Base-by-base conservation (phyloP, 1,140 invertebrate genomes). In the Tetragnatha versicolor region DNA sequence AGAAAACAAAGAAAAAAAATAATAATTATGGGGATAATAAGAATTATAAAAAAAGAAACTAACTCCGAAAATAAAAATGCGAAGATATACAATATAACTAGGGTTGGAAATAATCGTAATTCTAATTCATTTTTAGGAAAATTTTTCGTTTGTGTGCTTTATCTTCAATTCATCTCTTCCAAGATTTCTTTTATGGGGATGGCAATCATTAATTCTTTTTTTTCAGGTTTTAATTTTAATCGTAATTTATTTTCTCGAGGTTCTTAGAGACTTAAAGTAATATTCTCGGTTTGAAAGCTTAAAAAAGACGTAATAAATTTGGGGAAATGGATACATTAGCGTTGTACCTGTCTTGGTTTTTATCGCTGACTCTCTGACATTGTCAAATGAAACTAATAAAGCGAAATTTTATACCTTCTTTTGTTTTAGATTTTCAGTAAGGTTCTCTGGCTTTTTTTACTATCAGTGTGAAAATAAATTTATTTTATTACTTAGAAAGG, bases 11-110 rank as follows among this genome's bases (percentile, higher is more conserved):
- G 25, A 63, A 9, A 42, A 42, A 63, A 37, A 37, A 25, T 63
- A 25, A 63, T 63, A 63, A 63, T 63, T 63, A 63, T 63, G 35
- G 3, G 60, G 60, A 63, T 63, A 63, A 63, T 63, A 63, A 63
- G 60, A 58, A 37, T 42, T 63, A 63, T 63, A 63, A 63, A 39
- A 63, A 63, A 63, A 63, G 37, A 42, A 63, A 63, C 60, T 22
- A 33, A 31, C 5, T 31, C 37, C 42, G 42, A 31, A 63, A 63
- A 63, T 31, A 63, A 63, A 63, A 20, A n/a, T 12, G 10, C 14
- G 9, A 17, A 25, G 7, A 12, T 17, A n/a, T n/a, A n/a, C n/a
- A n/a, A n/a, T n/a, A 22, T 60, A 22, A 10, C n/a, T 5, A 10
- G 20, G 25, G 5, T 22, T 42, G 20, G 20, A 20, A 22, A 61